Percentiles rank a stretch among this genome's conserved stretches.
These are phyloP conservation scores for Lagodon rhomboides DNA, from an alignment of 2,797 vertebrate species.

Conservation along the genomic window DNA sequence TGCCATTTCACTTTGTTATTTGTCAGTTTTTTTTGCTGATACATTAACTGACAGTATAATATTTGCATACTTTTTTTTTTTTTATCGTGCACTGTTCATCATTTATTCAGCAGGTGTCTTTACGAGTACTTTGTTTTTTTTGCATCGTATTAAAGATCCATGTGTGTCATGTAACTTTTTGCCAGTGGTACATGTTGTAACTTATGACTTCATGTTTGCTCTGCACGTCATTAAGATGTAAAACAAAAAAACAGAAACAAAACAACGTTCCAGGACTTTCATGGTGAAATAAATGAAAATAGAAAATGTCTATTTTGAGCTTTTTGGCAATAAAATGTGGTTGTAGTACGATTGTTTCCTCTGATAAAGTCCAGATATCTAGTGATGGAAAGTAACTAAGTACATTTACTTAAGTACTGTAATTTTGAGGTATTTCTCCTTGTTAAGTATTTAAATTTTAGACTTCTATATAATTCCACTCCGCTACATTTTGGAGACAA, in stretches of 20 bases:
- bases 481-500: too few relatives aligned
- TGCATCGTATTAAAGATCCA: constrained; percentile 54
- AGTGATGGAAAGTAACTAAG: too few relatives aligned
- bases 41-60: constrained; percentile 46
- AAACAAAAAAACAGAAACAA: constrained; percentile 16
- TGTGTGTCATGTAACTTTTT: constrained; percentile 71
- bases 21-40: constrained; percentile 51
- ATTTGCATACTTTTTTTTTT: constrained; percentile 53
- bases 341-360: constrained; percentile 13
- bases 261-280: constrained; percentile 24
- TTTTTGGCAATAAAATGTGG: constrained; percentile 56
- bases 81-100: constrained; percentile 65
- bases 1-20: constrained; percentile 41
- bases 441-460: too few relatives aligned
- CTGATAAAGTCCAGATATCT: not conserved
- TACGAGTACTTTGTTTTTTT: constrained; percentile 50
- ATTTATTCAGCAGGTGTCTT: constrained; percentile 61
- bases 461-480: too few relatives aligned
- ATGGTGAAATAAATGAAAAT: constrained; percentile 23
- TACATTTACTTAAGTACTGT: too few relatives aligned
- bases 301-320: constrained; percentile 16
- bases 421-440: too few relatives aligned
- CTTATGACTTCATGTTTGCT: constrained; percentile 73
- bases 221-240: constrained; percentile 65
- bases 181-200: constrained; percentile 78